Percentiles rank a stretch among this genome's conserved stretches.
phyloP scores from a whole-genome alignment of 2,888 invertebrate genomes.

The Nomada lathburiana region DNA sequence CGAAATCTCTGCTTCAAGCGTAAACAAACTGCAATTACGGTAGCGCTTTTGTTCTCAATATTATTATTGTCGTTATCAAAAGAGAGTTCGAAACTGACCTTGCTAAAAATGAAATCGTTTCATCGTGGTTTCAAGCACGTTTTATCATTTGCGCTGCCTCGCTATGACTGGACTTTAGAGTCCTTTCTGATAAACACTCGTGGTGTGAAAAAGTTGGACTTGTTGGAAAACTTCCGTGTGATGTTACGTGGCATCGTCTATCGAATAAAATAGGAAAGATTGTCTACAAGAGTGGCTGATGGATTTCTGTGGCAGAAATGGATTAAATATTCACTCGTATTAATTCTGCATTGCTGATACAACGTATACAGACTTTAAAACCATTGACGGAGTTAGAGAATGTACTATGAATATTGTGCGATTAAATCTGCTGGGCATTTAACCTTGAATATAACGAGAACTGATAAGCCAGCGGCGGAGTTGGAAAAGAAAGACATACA shows the following conservation, averaged over 20 bases:
- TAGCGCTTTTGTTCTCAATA: neutral
- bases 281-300: neutral
- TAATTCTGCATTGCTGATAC: neutral
- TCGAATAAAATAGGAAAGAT: neutral
- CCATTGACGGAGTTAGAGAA: too few species aligned
- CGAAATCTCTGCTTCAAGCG: too few species aligned
- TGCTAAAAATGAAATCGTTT: conserved; percentile 2
- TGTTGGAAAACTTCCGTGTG: conserved; percentile 7
- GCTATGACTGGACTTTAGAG: conserved; percentile 32
- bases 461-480: neutral
- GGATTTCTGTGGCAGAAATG: neutral
- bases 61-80: neutral
- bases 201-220: conserved; percentile 2
- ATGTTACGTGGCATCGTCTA: conserved; percentile 3
- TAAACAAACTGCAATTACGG: neutral
- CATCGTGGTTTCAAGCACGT: neutral
- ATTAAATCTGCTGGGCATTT: neutral
- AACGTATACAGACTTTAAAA: neutral
- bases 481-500: neutral
- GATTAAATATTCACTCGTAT: neutral
- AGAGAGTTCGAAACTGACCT: neutral
- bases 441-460: neutral
- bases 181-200: conserved; percentile 42
- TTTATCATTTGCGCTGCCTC: conserved; percentile 35
- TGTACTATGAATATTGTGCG: neutral